phyloP scores from a whole-genome alignment of 2,113 vertebrate genomes.

The Xiphorhynchus elegans region DNA sequence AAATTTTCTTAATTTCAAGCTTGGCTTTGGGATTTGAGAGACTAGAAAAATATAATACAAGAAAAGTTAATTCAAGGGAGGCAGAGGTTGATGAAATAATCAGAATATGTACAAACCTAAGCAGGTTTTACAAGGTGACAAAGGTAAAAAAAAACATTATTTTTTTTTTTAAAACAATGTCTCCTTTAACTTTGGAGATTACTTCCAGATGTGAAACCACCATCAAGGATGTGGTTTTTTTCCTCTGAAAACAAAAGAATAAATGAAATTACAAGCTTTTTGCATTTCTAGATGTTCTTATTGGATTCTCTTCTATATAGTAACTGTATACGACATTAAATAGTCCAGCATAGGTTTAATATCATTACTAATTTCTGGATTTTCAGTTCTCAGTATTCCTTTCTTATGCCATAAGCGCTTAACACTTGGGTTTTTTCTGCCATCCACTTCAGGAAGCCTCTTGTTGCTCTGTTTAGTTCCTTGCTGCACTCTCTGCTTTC shows the following conservation, averaged over 20 bases:
- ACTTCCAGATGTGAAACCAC: background rate
- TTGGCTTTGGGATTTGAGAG: background rate
- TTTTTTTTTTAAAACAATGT: background rate
- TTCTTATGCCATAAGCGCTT: background rate
- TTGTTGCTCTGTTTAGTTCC: background rate
- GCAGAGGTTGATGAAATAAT: background rate
- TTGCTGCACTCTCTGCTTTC: background rate
- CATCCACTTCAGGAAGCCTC: background rate
- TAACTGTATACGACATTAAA: background rate
- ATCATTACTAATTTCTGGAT: background rate
- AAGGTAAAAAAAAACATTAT: background rate
- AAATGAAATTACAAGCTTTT: background rate
- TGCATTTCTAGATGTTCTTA: background rate
- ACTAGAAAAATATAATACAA: background rate
- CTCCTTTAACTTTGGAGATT: background rate
- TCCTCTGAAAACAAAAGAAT: background rate
- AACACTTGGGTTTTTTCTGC: background rate
- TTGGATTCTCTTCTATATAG: background rate
- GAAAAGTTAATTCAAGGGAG: background rate
- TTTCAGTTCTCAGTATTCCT: background rate
- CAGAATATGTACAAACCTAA: background rate
- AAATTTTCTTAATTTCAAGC: background rate
- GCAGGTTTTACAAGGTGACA: background rate
- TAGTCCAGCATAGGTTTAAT: background rate
- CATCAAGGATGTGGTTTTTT: background rate